Evolutionary conservation across 2,888 invertebrate species (phyloP), one percentile per base, ranked within the genome.

Genomic region (Chrysomela aeneicollis): DNA sequence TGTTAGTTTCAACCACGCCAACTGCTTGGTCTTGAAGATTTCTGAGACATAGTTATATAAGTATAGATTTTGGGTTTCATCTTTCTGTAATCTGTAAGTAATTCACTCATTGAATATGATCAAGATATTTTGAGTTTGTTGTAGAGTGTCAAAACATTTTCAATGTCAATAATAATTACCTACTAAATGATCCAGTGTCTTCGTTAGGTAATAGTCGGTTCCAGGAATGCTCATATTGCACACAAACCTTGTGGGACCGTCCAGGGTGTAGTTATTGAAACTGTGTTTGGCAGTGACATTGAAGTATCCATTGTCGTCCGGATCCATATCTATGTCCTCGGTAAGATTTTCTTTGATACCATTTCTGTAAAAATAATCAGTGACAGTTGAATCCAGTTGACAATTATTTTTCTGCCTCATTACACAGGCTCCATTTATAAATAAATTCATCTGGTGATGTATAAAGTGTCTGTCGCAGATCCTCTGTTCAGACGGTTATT

Each of bases 141-240:
- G 26, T 3, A 5, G 26, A 5, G 26, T 26, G 26, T 26, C 26
- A 26, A 26, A 5, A 26, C 6, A 26, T 6, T 26, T n/a, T 49
- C 8, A 32, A 30, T 59, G 8, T 10, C 37, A 46, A 6, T 30
- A 2, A 57, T 52, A 63, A 50, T 62, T 66, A 71, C 71, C 64
- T 46, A 15, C 62, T 10, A 64, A 21, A 51, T 67, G 61, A 10
- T 64, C 50, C 54, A 67, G 5, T 49, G 66, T 54, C 22, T 69
- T 67, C 15, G 83, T 83, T 46, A 69, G 50, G 71, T 87, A 71
- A 73, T 88, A 89, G 71, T 86, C 85, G 0, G 89, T 88, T 65
- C 87, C 86, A 6, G 88, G 86, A 81, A 90, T 88, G 76, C 84
- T 84, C 64, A 90, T 76, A 37, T 87, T 86, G 78, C 90, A 90